Evolutionary conservation across 2,113 vertebrate genomes (phyloP).

Genomic region (Psophia crepitans): DNA sequence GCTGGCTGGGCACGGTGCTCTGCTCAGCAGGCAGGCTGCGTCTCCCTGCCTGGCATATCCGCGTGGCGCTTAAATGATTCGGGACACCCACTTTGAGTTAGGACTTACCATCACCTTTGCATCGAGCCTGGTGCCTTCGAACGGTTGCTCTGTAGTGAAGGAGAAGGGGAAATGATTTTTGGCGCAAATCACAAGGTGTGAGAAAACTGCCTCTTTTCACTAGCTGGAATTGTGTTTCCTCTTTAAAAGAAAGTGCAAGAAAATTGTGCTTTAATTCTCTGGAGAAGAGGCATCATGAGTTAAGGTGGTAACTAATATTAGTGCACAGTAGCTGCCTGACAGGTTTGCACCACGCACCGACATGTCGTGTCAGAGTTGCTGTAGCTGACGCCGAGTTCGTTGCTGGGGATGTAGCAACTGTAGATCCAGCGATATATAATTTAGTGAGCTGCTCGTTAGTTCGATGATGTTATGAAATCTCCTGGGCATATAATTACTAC

Average conservation of each 20-base stretch:
- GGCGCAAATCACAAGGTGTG: rapidly evolving
- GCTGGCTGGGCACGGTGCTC: background rate
- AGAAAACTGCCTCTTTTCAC: background rate
- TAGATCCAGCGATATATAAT: background rate
- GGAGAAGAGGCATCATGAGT: background rate
- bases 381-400: background rate
- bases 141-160: background rate
- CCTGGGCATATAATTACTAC: conserved; percentile 37
- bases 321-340: background rate
- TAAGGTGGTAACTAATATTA: background rate
- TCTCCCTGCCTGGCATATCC: background rate
- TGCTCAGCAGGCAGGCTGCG: background rate
- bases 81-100: background rate
- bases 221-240: background rate
- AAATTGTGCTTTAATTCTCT: background rate
- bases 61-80: background rate
- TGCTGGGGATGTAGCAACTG: background rate
- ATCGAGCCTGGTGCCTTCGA: background rate
- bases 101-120: background rate
- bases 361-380: background rate
- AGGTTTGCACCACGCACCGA: background rate
- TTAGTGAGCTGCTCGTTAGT: conserved; percentile 41
- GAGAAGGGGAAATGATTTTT: rapidly evolving
- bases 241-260: background rate
- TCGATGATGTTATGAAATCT: conserved; percentile 32